Conservation (phyloP, 2,797 vertebrate species). For the Eupleurogrammus muticus region DNA sequence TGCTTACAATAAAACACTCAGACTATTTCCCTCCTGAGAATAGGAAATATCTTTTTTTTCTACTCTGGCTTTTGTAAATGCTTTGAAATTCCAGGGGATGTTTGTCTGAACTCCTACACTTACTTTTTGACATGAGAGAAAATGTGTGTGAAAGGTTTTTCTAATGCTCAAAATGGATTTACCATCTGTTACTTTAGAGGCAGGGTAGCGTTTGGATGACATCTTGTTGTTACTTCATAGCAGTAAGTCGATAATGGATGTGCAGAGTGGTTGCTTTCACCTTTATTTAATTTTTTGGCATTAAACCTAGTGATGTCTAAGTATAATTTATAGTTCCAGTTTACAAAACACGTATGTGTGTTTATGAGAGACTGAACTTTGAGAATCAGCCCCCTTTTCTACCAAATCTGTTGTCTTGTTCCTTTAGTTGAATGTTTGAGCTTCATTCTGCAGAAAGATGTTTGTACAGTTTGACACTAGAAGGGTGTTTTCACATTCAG, state of each 20-base stretch:
- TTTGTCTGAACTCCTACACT: not conserved
- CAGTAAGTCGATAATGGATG: not conserved
- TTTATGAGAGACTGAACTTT: constrained; percentile 22
- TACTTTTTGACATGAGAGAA: not conserved
- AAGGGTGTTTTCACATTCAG: too few species aligned
- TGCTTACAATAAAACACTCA: not conserved
- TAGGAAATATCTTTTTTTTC: not conserved
- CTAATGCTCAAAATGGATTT: constrained; percentile 20
- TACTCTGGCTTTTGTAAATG: not conserved
- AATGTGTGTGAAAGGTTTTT: not conserved
- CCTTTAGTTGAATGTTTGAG: too few species aligned
- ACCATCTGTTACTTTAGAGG: constrained; percentile 4
- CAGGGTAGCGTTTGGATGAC: constrained; percentile 3
- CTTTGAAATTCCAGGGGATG: not conserved
- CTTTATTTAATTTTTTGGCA: constrained; percentile 26
- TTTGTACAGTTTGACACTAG: too few species aligned
- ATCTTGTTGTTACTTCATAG: constrained; percentile 1
- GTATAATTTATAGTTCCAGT: constrained; percentile 30
- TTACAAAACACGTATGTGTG: constrained; percentile 64
- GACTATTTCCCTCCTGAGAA: not conserved
- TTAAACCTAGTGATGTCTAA: constrained; percentile 15
- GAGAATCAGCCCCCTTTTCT: not conserved
- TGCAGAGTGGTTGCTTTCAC: not conserved
- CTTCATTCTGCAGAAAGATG: too few species aligned
- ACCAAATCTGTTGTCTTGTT: too few species aligned